A percentile compares a stretch with the other conserved stretches of the same genome.
phyloP scores from a whole-genome alignment of 1,140 invertebrate species.

The Lethocerus indicus region DNA sequence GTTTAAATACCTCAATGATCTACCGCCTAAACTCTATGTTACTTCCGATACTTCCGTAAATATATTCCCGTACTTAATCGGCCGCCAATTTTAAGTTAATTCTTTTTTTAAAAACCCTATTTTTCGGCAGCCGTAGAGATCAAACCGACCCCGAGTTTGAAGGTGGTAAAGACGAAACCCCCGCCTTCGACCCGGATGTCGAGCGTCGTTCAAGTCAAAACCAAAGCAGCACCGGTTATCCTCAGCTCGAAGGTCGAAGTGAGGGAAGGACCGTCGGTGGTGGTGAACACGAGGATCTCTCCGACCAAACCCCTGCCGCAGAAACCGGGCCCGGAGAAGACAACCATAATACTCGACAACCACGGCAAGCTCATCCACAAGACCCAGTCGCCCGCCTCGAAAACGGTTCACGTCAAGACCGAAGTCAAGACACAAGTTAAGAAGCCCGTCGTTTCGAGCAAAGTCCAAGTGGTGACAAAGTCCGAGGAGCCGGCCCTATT shows the following conservation, averaged over 20 bases:
- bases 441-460: constrained; percentile 6
- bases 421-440: too few species aligned
- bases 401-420: too few species aligned
- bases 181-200: constrained; percentile 20
- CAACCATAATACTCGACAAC: too few species aligned
- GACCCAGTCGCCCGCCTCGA: too few species aligned
- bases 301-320: background rate
- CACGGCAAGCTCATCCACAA: too few species aligned
- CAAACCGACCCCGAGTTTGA: constrained; percentile 3
- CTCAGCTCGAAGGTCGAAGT: constrained; percentile 18
- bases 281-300: background rate
- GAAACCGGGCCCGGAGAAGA: background rate
- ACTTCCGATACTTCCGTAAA: too few species aligned
- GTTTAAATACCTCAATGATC: too few species aligned
- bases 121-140: constrained; percentile 6
- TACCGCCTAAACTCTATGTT: too few species aligned
- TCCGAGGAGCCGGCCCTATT: constrained; percentile 14
- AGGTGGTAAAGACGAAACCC: constrained; percentile 19
- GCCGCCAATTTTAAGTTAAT: too few species aligned
- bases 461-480: constrained; percentile 34
- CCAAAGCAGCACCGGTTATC: constrained; percentile 21
- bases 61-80: too few species aligned
- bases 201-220: constrained; percentile 28
- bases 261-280: constrained; percentile 18
- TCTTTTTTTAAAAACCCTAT: too few species aligned